Evolutionary conservation across 2,113 vertebrate genomes (phyloP).

Genomic region (Pseudopodoces humilis): DNA sequence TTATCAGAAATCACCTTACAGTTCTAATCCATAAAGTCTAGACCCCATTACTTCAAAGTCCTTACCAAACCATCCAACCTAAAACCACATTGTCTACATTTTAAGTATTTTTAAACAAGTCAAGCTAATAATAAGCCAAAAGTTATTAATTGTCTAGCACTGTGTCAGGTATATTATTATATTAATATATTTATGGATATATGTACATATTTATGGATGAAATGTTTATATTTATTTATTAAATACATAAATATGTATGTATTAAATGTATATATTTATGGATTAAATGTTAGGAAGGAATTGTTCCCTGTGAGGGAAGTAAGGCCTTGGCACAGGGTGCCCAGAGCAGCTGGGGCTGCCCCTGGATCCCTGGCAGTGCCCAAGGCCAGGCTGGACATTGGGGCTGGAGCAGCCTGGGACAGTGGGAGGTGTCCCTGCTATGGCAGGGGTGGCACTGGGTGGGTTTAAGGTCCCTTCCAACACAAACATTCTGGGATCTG

Average conservation of each 20-base stretch:
- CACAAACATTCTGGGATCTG: not conserved
- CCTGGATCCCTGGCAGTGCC: not conserved
- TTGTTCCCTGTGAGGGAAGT: rapidly evolving
- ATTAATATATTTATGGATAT: too few species aligned
- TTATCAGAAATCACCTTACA: not conserved
- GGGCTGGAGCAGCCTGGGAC: not conserved
- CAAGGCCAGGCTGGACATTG: not conserved
- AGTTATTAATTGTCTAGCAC: not conserved
- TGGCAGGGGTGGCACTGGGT: not conserved
- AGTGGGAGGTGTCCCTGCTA: not conserved
- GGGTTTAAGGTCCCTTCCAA: not conserved
- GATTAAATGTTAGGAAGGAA: not conserved
- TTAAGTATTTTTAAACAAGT: not conserved
- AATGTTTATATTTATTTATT: too few species aligned
- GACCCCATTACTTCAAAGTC: not conserved
- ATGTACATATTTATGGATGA: too few species aligned
- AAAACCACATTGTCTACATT: not conserved
- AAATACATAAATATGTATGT: too few species aligned
- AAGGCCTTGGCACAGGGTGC: not conserved
- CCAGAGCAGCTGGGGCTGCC: not conserved
- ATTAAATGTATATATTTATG: too few species aligned
- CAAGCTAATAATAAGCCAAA: not conserved
- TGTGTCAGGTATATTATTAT: not conserved
- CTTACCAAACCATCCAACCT: not conserved
- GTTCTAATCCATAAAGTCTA: not conserved